phyloP scores from a whole-genome alignment of 2,113 vertebrate species.

The Calidris pugnax region DNA sequence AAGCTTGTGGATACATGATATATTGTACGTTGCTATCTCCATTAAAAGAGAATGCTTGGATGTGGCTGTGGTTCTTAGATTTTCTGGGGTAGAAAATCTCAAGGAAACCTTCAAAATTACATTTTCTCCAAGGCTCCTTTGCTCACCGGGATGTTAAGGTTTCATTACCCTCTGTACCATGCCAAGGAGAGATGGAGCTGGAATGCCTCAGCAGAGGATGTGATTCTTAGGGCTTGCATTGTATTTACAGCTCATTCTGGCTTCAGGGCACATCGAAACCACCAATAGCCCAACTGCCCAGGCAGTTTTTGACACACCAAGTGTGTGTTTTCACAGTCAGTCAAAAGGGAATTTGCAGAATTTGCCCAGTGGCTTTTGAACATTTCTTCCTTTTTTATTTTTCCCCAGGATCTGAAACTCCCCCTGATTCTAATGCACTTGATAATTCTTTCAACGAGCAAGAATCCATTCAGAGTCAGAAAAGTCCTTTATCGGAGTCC shows the following conservation, averaged over 20 bases:
- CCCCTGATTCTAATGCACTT: conserved; percentile 57
- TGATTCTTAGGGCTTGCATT: not conserved
- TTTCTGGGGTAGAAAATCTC: not conserved
- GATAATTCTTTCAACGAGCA: conserved; percentile 73
- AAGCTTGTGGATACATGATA: not conserved
- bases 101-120: not conserved
- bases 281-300: not conserved
- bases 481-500: conserved; percentile 75
- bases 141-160: not conserved
- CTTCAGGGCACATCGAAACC: not conserved
- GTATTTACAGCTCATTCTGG: not conserved
- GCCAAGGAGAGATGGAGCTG: not conserved
- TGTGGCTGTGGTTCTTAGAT: not conserved
- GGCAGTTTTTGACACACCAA: not conserved
- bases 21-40: not conserved
- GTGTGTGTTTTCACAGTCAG: not conserved
- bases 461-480: conserved; percentile 75
- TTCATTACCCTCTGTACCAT: not conserved
- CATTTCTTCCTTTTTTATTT: not conserved
- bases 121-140: not conserved
- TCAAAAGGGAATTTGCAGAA: not conserved
- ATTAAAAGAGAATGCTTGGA: not conserved
- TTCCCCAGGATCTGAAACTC: conserved; percentile 72
- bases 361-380: not conserved
- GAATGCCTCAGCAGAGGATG: not conserved